Conservation (phyloP, 2,797 vertebrate species). For the Tadarida brasiliensis region DNA sequence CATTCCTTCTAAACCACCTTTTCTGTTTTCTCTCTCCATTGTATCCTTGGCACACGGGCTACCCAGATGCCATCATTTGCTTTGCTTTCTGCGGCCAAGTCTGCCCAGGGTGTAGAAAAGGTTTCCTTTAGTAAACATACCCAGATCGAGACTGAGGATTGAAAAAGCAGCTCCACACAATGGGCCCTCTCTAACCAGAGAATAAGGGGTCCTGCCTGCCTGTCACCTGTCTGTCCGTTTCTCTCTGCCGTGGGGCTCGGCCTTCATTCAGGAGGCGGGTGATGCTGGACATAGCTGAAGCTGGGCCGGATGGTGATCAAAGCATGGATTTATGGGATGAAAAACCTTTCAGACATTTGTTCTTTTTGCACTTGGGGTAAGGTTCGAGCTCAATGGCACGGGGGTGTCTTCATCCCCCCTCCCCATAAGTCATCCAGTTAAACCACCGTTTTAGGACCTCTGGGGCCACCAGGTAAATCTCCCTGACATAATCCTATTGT, state of each 20-base stretch:
- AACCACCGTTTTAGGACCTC: conserved; percentile 59
- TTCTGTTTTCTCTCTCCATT: not conserved
- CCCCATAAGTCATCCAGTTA: conserved; percentile 65
- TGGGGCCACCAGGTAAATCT: conserved; percentile 82
- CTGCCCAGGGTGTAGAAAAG: not conserved
- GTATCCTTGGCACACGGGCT: not conserved
- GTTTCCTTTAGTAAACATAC: not conserved
- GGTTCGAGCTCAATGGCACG: conserved; percentile 35
- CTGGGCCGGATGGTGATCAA: not conserved
- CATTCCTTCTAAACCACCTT: not conserved
- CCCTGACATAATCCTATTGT: conserved; percentile 74
- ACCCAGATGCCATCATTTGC: not conserved
- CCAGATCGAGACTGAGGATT: not conserved
- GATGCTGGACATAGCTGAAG: not conserved
- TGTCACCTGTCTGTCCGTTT: not conserved
- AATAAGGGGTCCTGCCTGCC: not conserved
- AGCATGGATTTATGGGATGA: conserved; percentile 56
- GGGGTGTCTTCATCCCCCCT: conserved; percentile 62
- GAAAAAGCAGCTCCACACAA: not conserved
- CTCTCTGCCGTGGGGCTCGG: not conserved
- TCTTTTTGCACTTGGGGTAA: conserved; percentile 16
- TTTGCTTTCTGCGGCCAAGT: conserved; percentile 9
- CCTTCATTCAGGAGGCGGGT: not conserved
- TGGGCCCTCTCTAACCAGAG: not conserved
- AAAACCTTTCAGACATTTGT: conserved; percentile 45